Evolutionary conservation across 1,140 invertebrate species (phyloP), one percentile per base, ranked within the genome.

Genomic region (Drosophila kikkawai): DNA sequence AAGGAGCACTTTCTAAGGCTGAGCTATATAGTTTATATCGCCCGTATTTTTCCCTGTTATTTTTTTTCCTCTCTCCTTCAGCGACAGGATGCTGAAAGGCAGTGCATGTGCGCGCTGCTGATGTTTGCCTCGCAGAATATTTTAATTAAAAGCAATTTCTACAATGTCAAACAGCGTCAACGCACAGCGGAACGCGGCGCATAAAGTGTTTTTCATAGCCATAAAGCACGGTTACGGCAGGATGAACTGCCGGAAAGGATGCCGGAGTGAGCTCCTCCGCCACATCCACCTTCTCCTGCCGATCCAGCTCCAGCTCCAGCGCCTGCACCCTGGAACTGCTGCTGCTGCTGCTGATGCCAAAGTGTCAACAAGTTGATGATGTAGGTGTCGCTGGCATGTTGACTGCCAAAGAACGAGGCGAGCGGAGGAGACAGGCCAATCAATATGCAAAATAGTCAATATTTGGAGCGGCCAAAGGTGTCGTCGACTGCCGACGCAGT

Each of bases 321-420:
- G 9, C 13, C 29, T 15, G 73, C 58, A 17, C 34, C 39, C 50
- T 58, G 39, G 29, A 32, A n/a, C 11, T 13, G 5, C 12, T 19
- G 39, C 32, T 22, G 32, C 19, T 26, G 32, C 32, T 50, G 63
- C 50, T 36, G 73, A 51, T 67, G 84, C 59, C 75, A 69, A 84
- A 84, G 78, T 90, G 84, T 90, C 85, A 88, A 88, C 81, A 88
- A 90, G 84, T 90, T 79, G 80, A 80, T 79, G 81, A 84, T 71
- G 85, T 66, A 78, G 73, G 65, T 82, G 81, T 71, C 58, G 74
- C 57, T 75, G 65, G 68, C 65, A 79, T 68, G 51, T 47, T 69
- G 80, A 50, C 67, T 59, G 69, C 53, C 53, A 22, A 71, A 48
- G 65, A 51, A 53, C 42, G 64, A 29, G 42, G 32, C 13, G 13